A percentile compares a stretch with the other conserved stretches of the same genome.
Evolutionary conservation across 2,797 vertebrate species (phyloP).

Genomic region (Coendou prehensilis): DNA sequence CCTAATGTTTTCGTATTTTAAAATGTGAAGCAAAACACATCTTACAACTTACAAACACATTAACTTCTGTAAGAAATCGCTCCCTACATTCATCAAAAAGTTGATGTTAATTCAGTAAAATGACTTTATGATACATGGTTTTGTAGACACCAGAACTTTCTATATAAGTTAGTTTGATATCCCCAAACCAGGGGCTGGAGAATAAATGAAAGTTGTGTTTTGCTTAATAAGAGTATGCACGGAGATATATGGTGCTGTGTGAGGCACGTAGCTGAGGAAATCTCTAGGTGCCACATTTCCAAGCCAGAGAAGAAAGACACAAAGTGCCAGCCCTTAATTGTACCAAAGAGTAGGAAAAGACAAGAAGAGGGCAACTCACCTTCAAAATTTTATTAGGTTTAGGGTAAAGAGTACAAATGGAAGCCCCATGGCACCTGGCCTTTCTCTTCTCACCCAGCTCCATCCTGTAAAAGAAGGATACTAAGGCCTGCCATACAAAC

Average conservation of each 20-base stretch:
- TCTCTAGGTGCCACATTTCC: not conserved
- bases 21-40: not conserved
- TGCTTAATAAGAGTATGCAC: not conserved
- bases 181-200: not conserved
- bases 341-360: not conserved
- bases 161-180: not conserved
- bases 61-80: not conserved
- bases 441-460: not conserved
- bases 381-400: not conserved
- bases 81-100: not conserved
- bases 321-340: not conserved
- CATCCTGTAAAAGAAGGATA: not conserved
- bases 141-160: not conserved
- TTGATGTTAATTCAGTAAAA: not conserved
- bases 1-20: not conserved
- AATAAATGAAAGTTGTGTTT: not conserved
- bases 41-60: not conserved
- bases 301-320: not conserved
- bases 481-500: not conserved
- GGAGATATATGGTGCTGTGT: not conserved
- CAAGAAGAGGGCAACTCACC: not conserved
- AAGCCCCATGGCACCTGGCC: rapidly evolving
- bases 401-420: not conserved
- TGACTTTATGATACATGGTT: not conserved
- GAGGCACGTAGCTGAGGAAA: not conserved